Base-by-base conservation (phyloP, 2,113 vertebrate species). In the Panurus biarmicus region DNA sequence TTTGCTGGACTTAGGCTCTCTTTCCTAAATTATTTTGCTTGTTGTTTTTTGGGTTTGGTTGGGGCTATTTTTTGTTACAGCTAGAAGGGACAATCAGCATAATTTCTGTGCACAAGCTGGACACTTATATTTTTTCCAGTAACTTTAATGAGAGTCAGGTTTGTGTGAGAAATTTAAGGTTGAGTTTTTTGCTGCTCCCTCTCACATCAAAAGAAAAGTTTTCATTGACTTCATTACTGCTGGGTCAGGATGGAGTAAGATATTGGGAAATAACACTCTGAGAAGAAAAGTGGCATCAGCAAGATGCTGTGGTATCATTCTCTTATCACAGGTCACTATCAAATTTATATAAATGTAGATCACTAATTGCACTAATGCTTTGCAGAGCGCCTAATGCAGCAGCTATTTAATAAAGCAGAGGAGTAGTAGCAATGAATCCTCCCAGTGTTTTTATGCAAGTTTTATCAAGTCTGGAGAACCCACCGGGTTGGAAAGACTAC, bases 281-380 rank as follows among this genome's bases (percentile, higher is more conserved):
- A 77, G 85, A 44, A 90, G 87, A 93, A 92, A 90, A 94, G 94
- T 83, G 35, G 31, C 56, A 94, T 93, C 82, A 95, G 87, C 94
- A 94, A 86, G 85, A 86, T 50, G 67, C n/a, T 58, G 0, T 29
- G 48, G 71, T 85, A 94, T 91, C 78, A 35, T 35, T 88, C 82
- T 78, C 58, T 92, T 96, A 96, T 95, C 92, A 0, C 65, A 78
- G 60, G 85, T 80, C 48, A 50, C 65, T 94, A 66, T 93, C 79
- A 88, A 50, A 81, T 81, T 84, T 87, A 84, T 89, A 84, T 86
- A 67, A 76, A 93, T 81, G 87, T 72, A 60, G 80, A 94, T 94
- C 76, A 51, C 67, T 83, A 85, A 80, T 89, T 85, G 78, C 54
- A 71, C 14, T 75, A 81, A 35, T 72, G 73, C 91, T 89, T 67